A percentile compares a stretch with the other conserved stretches of the same genome.
Conservation (phyloP, 2,888 invertebrate species). For the Mycalesis mineus region DNA sequence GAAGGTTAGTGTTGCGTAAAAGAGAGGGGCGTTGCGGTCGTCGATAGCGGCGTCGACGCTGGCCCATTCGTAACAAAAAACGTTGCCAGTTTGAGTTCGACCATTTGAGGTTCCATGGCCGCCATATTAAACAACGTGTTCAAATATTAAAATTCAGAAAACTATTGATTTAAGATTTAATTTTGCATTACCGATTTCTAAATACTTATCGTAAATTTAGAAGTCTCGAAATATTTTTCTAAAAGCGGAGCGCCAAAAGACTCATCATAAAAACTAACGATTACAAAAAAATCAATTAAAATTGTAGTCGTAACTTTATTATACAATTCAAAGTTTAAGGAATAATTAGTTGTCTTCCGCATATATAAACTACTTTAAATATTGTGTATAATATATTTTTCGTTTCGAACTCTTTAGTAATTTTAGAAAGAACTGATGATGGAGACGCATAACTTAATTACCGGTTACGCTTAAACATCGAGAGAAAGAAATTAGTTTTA, state of each 20-base stretch:
- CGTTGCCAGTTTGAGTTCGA: slow-evolving; percentile 38
- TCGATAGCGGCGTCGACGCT: slow-evolving; percentile 35
- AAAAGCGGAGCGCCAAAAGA: too few species aligned
- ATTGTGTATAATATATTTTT: neutral
- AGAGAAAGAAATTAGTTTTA: neutral
- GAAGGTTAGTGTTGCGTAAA: slow-evolving; percentile 81
- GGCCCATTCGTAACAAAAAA: slow-evolving; percentile 46
- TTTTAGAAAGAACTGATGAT: slow-evolving; percentile 4
- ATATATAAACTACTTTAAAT: slow-evolving; percentile 3
- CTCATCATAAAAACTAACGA: too few species aligned
- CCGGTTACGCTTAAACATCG: neutral
- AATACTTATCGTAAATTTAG: too few species aligned
- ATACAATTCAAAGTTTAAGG: neutral
- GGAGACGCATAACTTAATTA: slow-evolving; percentile 11
- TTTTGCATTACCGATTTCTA: too few species aligned
- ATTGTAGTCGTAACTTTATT: neutral
- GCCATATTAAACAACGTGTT: neutral
- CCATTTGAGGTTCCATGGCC: slow-evolving; percentile 42
- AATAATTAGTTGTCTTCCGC: neutral
- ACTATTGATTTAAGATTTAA: too few species aligned
- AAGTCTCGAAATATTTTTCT: too few species aligned
- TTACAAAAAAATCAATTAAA: too few species aligned
- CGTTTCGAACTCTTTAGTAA: neutral
- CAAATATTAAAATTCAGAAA: too few species aligned
- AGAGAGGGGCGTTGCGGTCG: slow-evolving; percentile 44